These are phyloP conservation scores for Penelope pileata DNA, from an alignment of 2,113 vertebrate species.

Conservation along the genomic window DNA sequence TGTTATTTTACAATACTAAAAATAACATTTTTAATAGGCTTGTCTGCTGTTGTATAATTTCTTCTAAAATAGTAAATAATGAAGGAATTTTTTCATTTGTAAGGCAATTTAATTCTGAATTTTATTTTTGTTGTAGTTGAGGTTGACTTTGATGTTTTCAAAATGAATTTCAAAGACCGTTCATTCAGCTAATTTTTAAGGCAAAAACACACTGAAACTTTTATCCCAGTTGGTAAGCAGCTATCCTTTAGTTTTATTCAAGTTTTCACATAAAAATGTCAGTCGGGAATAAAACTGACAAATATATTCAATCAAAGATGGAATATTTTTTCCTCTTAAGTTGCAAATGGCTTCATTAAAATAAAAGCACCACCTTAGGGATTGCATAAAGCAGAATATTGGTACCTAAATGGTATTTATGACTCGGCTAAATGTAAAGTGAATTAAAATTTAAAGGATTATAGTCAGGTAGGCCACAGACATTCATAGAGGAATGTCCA, in stretches of 20 bases:
- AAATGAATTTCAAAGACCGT: slow-evolving; percentile 76
- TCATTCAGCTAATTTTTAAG: slow-evolving; percentile 79
- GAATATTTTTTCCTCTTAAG: slow-evolving; percentile 88
- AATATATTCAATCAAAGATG: slow-evolving; percentile 92
- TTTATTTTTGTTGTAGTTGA: slow-evolving; percentile 69
- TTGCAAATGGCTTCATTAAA: slow-evolving; percentile 99
- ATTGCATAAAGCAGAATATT: slow-evolving; percentile 89
- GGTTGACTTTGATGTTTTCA: slow-evolving; percentile 76
- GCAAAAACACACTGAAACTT: slow-evolving; percentile 79
- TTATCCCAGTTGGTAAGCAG: slow-evolving; percentile 80
- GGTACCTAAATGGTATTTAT: slow-evolving; percentile 99
- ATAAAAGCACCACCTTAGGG: slow-evolving; percentile 96
- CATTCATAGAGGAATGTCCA: slow-evolving; percentile 90
- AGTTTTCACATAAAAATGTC: slow-evolving; percentile 91
- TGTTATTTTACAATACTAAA: background rate
- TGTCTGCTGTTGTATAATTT: slow-evolving; percentile 22
- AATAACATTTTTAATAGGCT: slow-evolving; percentile 14
- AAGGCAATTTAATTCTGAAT: slow-evolving; percentile 66
- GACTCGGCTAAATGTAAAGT: slow-evolving; percentile 97
- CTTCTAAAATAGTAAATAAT: slow-evolving; percentile 26
- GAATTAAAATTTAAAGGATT: slow-evolving; percentile 99
- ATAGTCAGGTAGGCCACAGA: slow-evolving; percentile 94
- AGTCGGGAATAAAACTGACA: slow-evolving; percentile 93
- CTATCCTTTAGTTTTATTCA: slow-evolving; percentile 84
- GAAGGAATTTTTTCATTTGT: slow-evolving; percentile 67